These are phyloP conservation scores for Eulithis testata DNA, from an alignment of 2,888 invertebrate species.

Conservation along the genomic window DNA sequence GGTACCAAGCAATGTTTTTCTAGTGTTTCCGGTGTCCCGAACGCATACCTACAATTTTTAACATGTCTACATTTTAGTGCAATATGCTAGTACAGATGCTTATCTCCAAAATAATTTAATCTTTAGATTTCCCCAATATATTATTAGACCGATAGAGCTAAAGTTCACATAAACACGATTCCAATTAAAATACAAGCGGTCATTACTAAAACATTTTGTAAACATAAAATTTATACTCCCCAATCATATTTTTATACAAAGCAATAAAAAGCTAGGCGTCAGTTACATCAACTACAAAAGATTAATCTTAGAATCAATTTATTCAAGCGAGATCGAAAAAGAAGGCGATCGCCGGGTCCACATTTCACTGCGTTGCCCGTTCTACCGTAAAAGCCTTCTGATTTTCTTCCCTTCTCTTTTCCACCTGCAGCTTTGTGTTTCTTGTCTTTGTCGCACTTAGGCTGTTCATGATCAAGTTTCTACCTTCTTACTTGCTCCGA, in stretches of 20 bases:
- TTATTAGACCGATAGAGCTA: neutral
- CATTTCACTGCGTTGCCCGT: constrained; percentile 81
- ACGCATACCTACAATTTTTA: constrained; percentile 46
- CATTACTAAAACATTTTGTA: constrained; percentile 34
- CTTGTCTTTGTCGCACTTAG: constrained; percentile 61
- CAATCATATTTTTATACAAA: constrained; percentile 51
- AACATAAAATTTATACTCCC: constrained; percentile 48
- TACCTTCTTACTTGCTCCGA: constrained; percentile 81
- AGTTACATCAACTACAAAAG: constrained; percentile 72
- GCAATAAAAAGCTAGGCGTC: constrained; percentile 60
- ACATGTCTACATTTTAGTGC: constrained; percentile 18
- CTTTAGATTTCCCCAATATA: neutral
- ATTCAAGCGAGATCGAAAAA: constrained; percentile 81
- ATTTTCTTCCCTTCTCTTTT: constrained; percentile 67
- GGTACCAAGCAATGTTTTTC: constrained; percentile 66
- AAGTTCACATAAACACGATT: constrained; percentile 20
- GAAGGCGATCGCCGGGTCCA: constrained; percentile 72
- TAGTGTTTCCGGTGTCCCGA: constrained; percentile 72
- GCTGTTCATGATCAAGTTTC: constrained; percentile 79
- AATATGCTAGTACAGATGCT: neutral
- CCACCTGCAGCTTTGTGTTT: constrained; percentile 44
- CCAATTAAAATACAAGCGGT: constrained; percentile 26
- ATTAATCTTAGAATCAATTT: constrained; percentile 83
- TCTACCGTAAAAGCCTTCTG: constrained; percentile 85
- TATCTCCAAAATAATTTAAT: neutral